Base-by-base conservation (phyloP, 2,113 vertebrate genomes). In the Entelurus aequoreus region DNA sequence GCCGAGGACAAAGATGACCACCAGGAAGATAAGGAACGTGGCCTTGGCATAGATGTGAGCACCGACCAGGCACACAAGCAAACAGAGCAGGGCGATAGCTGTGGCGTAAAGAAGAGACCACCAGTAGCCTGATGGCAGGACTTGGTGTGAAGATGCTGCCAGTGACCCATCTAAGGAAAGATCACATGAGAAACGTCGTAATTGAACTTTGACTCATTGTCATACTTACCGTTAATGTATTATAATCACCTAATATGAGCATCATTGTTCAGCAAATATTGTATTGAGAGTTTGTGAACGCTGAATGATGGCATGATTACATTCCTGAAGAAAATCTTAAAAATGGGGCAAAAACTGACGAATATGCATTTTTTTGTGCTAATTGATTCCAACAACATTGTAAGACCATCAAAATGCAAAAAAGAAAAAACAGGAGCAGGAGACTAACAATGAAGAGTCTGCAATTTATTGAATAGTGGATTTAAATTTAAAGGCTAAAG, bases 31-130 rank as follows among this genome's bases (percentile, higher is more conserved):
- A 72, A 96, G 68, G 85, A 97, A 96, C 36, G 93, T 92, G 73
- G 94, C 92, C 69, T 93, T 94, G 79, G 94, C 93, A 0, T 97
- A 97, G 84, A 97, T 94, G 78, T 90, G 87, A 54, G 93, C 94
- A 0, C 94, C 94, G 58, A 97, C 88, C 1, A 95, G 81, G 76
- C 94, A 95, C 63, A 96, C 94, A 0, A 95, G 38, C 51, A 97
- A 86, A 73, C 94, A 96, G 15, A 95, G 75, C 4, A 93, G 79
- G 52, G 90, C 89, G 11, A 96, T 28, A 5, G 60, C 72, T 0
- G 93, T 94, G 65, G 73, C 94, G 0, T 96, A 97, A 0, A 94
- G 87, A 61, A 97, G 80, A 46, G 93, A 90, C 0, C 92, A 95
- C 93, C 94, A 96, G 88, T 96, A 96, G 44, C 91, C 89, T 5